A percentile compares a stretch with the other conserved stretches of the same genome.
These are phyloP conservation scores for Pseudorhombus dupliciocellatus DNA, from an alignment of 2,113 vertebrate species.

Conservation along the genomic window DNA sequence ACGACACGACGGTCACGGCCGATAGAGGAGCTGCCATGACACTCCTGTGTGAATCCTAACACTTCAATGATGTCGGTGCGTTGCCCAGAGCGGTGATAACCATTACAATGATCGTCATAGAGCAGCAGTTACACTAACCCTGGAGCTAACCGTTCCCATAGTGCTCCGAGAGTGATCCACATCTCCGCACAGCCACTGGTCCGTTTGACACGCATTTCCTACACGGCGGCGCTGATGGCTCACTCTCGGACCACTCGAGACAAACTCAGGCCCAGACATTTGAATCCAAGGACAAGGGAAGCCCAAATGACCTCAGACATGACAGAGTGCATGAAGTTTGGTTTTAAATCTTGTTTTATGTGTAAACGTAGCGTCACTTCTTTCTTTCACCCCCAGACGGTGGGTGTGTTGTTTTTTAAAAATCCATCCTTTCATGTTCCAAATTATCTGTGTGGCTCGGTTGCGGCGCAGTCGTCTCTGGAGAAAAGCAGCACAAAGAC, in stretches of 20 bases:
- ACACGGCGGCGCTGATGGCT: constrained; percentile 28
- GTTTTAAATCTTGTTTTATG: constrained; percentile 33
- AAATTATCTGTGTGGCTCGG: constrained; percentile 3
- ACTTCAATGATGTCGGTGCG: constrained; percentile 73
- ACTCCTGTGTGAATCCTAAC: constrained; percentile 64
- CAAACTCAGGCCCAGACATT: constrained; percentile 62
- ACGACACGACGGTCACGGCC: constrained; percentile 15
- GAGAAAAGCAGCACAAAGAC: constrained; percentile 44
- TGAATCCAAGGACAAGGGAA: constrained; percentile 52
- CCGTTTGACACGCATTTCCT: constrained; percentile 32
- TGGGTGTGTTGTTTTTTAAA: constrained; percentile 17
- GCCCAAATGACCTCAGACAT: constrained; percentile 52
- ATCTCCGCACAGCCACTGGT: neutral
- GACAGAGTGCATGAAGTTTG: constrained; percentile 32
- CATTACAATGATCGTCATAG: constrained; percentile 65
- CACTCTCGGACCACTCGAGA: constrained; percentile 57
- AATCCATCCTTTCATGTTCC: constrained; percentile 28
- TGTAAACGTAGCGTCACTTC: constrained; percentile 4
- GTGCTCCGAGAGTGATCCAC: constrained; percentile 56
- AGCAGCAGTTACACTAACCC: constrained; percentile 53
- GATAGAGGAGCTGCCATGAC: constrained; percentile 45
- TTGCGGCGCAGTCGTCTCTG: neutral
- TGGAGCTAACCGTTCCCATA: constrained; percentile 34
- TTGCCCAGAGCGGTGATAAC: constrained; percentile 62
- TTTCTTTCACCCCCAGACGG: neutral